These are phyloP conservation scores for Lateolabrax maculatus DNA, from an alignment of 2,797 vertebrate genomes.

Conservation along the genomic window DNA sequence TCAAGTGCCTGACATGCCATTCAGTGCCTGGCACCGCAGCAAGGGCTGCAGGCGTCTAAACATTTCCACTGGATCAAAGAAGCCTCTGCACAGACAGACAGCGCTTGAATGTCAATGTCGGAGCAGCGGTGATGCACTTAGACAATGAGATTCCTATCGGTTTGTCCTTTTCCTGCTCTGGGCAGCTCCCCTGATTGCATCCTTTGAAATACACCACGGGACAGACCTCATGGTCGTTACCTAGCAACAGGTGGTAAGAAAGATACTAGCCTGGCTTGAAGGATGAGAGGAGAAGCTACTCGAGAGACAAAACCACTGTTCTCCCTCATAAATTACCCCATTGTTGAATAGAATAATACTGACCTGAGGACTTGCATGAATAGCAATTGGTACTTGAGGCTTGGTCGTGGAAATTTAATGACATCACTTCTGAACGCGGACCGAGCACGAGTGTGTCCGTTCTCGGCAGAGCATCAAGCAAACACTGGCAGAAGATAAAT, in stretches of 20 bases:
- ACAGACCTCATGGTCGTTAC: conserved; percentile 68
- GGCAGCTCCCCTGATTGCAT: conserved; percentile 56
- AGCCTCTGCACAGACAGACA: conserved; percentile 7
- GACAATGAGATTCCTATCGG: conserved; percentile 67
- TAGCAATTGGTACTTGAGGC: conserved; percentile 73
- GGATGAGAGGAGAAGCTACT: conserved; percentile 63
- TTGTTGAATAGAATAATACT: conserved; percentile 52
- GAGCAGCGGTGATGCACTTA: conserved; percentile 34
- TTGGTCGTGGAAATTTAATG: conserved; percentile 71
- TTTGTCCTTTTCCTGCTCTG: conserved; percentile 59
- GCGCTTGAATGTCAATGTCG: conserved; percentile 54
- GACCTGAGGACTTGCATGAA: conserved; percentile 65
- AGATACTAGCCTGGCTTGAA: conserved; percentile 52
- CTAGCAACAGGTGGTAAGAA: conserved; percentile 80
- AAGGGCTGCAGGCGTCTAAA: conserved; percentile 44
- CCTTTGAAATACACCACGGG: conserved; percentile 46
- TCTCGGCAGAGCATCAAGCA: conserved; percentile 45
- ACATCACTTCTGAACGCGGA: conserved; percentile 56
- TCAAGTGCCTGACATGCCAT: conserved; percentile 64
- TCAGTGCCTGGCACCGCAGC: conserved; percentile 40
- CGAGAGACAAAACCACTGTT: conserved; percentile 51
- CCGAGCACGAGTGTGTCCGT: conserved; percentile 19
- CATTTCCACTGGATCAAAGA: conserved; percentile 50
- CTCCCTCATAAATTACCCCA: conserved; percentile 69
- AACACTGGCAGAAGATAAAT: conserved; percentile 6